Evolutionary conservation across 2,113 vertebrate genomes (phyloP).

Genomic region (Montifringilla adamsi): DNA sequence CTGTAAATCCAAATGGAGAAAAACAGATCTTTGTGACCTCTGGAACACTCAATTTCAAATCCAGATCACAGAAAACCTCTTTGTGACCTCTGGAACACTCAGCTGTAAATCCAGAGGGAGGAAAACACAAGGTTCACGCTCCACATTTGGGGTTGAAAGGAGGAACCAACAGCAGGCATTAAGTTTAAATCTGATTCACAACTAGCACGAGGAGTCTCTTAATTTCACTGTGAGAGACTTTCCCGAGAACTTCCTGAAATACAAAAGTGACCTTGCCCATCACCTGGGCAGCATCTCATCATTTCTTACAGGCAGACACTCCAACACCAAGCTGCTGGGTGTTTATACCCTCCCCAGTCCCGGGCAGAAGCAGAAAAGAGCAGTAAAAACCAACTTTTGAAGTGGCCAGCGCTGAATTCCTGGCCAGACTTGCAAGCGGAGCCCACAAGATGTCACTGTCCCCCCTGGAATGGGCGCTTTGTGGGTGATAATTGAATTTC

Average conservation of each 20-base stretch:
- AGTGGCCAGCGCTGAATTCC: rapidly evolving
- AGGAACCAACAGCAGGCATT: background rate
- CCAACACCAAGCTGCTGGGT: rapidly evolving
- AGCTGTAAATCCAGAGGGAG: background rate
- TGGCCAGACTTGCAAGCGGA: background rate
- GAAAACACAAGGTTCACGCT: rapidly evolving
- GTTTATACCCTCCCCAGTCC: rapidly evolving
- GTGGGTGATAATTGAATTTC: rapidly evolving
- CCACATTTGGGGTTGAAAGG: no score
- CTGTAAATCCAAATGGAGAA: background rate
- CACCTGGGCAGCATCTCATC: rapidly evolving
- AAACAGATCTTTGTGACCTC: background rate
- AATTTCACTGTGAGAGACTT: background rate
- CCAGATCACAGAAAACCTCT: background rate
- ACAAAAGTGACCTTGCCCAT: background rate
- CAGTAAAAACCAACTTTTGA: rapidly evolving
- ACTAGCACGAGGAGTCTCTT: rapidly evolving
- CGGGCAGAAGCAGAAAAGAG: rapidly evolving
- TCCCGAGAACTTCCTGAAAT: background rate
- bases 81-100: background rate
- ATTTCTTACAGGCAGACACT: background rate
- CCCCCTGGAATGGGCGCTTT: background rate
- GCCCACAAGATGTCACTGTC: slow-evolving; percentile 72
- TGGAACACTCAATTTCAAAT: background rate
- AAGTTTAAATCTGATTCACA: background rate